Conservation (phyloP, 2,797 vertebrate species). For the Malacoctenus gilli region DNA sequence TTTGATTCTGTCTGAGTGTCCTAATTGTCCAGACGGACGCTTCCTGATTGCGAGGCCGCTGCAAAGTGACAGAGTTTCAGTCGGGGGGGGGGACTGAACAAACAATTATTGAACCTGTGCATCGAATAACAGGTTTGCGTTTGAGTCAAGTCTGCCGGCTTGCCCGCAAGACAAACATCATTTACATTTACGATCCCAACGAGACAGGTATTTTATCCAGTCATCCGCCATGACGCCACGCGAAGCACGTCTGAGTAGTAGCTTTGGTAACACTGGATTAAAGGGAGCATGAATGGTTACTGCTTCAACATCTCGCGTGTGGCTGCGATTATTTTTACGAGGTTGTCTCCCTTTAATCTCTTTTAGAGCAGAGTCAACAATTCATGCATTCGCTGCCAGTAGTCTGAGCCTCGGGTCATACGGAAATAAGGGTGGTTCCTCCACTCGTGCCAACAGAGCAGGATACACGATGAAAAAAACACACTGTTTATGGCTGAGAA, state of each 20-base stretch:
- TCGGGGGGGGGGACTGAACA: background rate
- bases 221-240: slow-evolving; percentile 8
- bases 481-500: too few relatives aligned
- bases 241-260: slow-evolving; percentile 3
- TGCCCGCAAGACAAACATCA: slow-evolving; percentile 10
- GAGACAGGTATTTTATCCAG: slow-evolving; percentile 6
- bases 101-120: background rate
- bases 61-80: slow-evolving; percentile 4
- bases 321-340: slow-evolving; percentile 7
- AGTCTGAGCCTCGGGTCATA: slow-evolving; percentile 16
- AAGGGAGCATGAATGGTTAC: slow-evolving; percentile 2
- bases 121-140: background rate
- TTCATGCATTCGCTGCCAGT: slow-evolving; percentile 24
- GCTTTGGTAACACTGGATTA: slow-evolving; percentile 8
- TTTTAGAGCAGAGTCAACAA: slow-evolving; percentile 13
- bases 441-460: slow-evolving; percentile 13
- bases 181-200: slow-evolving; percentile 11
- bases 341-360: slow-evolving; percentile 6
- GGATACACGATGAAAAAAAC: too few relatives aligned
- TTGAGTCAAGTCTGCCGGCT: slow-evolving; percentile 1
- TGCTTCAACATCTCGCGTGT: slow-evolving; percentile 3
- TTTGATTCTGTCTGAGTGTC: background rate
- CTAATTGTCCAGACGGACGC: background rate
- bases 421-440: slow-evolving; percentile 1
- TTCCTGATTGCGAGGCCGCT: slow-evolving; percentile 2